Base-by-base conservation (phyloP, 2,888 invertebrate genomes). In the Stenodema calcarata region DNA sequence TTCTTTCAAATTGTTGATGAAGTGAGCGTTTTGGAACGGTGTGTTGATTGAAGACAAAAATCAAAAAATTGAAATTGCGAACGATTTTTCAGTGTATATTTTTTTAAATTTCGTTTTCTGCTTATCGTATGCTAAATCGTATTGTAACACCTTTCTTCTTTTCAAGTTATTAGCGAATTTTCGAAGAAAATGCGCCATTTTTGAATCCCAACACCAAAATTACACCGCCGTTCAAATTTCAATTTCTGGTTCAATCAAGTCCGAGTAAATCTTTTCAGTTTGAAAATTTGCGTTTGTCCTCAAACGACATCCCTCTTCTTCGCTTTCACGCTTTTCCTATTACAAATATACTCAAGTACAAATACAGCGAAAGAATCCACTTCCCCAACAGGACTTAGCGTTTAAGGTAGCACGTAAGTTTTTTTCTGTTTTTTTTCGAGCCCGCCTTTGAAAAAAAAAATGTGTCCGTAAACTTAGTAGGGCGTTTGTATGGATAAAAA, bases 331-430 rank as follows among this genome's bases (percentile, higher is more conserved):
- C 62, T 62, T 62, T 50, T 62, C 18, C 62, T 18, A 18, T 18
- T 23, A 50, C 23, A 62, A 7, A 62, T 62, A 62, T 23, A 62
- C 62, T 78, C 18, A n/a, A 80, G 80, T 80, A 82, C 69, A 82
- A 82, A 75, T 42, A 18, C 6, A 62, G 3, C 16, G 44, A 82
- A 82, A 82, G 82, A 82, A 82, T 82, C 82, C 82, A 82, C 82
- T 82, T 82, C 82, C 18, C 69, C 82, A 41, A 12, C 54, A 78
- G 16, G 16, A 41, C 47, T 14, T 76, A 78, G 44, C 6, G 0
- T 44, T 18, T 78, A 78, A 78, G 78, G 23, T 78, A 78, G 78
- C 27, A 18, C 2, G 47, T 80, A 80, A 80, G 50, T n/a, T n/a
- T 35, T 35, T 75, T 16, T 75, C n/a, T 16, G 54, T 27, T 28